Percentiles rank a stretch among this genome's conserved stretches.
phyloP scores from a whole-genome alignment of 2,797 vertebrate species.

The Epinephelus coioides region DNA sequence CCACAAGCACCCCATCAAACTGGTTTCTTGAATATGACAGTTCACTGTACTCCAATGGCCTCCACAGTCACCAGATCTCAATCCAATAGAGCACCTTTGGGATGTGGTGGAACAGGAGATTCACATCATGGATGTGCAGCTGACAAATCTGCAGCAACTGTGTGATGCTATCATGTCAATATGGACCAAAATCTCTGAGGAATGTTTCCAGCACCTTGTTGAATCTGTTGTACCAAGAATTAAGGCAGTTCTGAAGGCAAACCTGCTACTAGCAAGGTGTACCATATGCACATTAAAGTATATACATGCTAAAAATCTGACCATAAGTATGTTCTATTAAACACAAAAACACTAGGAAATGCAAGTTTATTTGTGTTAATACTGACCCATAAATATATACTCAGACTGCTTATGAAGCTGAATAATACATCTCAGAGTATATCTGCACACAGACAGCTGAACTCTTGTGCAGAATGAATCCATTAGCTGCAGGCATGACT shows the following conservation, averaged over 20 bases:
- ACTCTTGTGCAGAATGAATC: constrained; percentile 52
- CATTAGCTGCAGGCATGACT: constrained; percentile 50
- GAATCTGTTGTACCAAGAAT: too few relatives aligned
- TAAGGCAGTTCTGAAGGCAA: too few relatives aligned
- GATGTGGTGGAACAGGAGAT: too few relatives aligned
- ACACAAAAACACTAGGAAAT: background rate
- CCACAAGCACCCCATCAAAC: too few relatives aligned
- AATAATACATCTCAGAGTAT: constrained; percentile 24
- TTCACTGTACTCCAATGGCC: too few relatives aligned
- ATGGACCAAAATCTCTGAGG: too few relatives aligned
- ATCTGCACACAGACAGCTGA: constrained; percentile 20
- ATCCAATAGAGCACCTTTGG: background rate
- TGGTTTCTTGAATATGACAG: too few relatives aligned
- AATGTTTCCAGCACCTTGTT: too few relatives aligned
- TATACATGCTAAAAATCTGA: too few relatives aligned
- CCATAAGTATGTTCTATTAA: background rate
- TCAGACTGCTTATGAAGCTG: background rate
- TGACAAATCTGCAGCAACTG: constrained; percentile 61
- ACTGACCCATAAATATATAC: background rate
- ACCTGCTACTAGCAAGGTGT: too few relatives aligned
- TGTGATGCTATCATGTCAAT: constrained; percentile 16
- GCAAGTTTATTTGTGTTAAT: background rate
- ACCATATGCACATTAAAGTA: too few relatives aligned
- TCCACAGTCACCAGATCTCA: too few relatives aligned
- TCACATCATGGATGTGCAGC: constrained; percentile 55